Evolutionary conservation across 2,113 vertebrate species (phyloP), one percentile per base, ranked within the genome.

Genomic region (Nycticorax nycticorax): DNA sequence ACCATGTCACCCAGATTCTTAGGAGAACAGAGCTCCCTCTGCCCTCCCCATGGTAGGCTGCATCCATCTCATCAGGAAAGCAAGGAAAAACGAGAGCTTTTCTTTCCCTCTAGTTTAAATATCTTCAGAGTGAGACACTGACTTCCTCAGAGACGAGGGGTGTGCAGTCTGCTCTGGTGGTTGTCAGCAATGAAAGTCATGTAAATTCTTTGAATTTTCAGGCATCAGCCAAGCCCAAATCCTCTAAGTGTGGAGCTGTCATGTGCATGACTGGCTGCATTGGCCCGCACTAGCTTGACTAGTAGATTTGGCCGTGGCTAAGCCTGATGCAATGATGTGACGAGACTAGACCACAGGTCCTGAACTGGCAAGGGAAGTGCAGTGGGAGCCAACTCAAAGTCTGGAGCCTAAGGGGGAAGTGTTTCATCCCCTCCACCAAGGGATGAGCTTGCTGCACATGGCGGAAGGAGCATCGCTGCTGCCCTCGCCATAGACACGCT

Each of bases 401-500:
- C 14, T 55, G 60, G 18, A 71, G 19, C 6, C 17, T 30, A 37
- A 69, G 43, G 27, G 4, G 16, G 39, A 92, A 87, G 37, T 48
- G 43, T 64, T 27, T 80, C 19, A 62, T 26, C 13, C 18, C 20
- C 6, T 85, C 16, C 17, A 55, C 18, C 43, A 52, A 87, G 62
- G 53, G 28, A 83, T 74, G 47, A 84, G 28, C 35, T 88, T 9
- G 2, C 19, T 11, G 14, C 18, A 48, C 24, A 9, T 12, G 45
- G 41, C 47, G 85, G 53, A 74, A 73, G 14, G 8, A 89, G 9
- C 50, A 32, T 8, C 71, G 50, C 79, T 93, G 59, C 37, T 86
- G 22, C 14, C 15, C 17, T 72, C 1, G 0, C 12, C 59, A 27
- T 4, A 68, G 63, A 35, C 37, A 35, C 2, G 12, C 9, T 24